Evolutionary conservation across 2,888 invertebrate species (phyloP).

Genomic region (Lepidochrysops patricia): DNA sequence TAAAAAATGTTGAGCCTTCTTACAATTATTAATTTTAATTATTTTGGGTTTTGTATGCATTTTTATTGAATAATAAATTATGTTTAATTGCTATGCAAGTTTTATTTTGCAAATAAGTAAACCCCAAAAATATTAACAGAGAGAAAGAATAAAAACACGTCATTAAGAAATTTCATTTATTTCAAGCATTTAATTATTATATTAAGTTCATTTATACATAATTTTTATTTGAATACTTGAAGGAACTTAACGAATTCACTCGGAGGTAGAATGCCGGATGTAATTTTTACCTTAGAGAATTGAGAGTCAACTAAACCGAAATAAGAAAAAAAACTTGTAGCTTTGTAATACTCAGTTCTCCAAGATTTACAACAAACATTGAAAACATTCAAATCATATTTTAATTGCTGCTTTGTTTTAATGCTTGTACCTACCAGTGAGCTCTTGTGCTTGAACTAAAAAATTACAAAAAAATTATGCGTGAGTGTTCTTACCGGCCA

Average conservation of each 20-base stretch:
- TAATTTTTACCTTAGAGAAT: background rate
- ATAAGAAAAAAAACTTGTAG: background rate
- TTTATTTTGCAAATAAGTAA: background rate
- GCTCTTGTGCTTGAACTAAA: background rate
- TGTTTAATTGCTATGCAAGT: background rate
- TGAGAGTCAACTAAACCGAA: background rate
- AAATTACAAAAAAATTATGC: background rate
- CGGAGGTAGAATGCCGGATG: conserved; percentile 5
- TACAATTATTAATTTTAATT: background rate
- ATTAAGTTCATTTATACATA: background rate
- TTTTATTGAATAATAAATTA: background rate
- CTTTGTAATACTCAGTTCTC: background rate
- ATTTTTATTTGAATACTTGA: background rate
- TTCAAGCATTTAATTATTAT: conserved; percentile 10
- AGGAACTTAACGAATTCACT: conserved; percentile 3
- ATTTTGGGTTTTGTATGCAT: background rate
- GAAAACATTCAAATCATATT: too few species aligned
- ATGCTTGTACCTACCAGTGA: background rate
- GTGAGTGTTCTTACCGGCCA: background rate
- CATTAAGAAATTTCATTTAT: conserved; percentile 4
- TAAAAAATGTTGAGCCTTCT: background rate
- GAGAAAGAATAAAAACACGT: background rate
- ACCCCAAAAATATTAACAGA: background rate
- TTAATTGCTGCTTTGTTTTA: background rate
- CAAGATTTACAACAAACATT: background rate